Evolutionary conservation across 2,797 vertebrate genomes (phyloP), one percentile per base, ranked within the genome.

Genomic region (Mallotus villosus): DNA sequence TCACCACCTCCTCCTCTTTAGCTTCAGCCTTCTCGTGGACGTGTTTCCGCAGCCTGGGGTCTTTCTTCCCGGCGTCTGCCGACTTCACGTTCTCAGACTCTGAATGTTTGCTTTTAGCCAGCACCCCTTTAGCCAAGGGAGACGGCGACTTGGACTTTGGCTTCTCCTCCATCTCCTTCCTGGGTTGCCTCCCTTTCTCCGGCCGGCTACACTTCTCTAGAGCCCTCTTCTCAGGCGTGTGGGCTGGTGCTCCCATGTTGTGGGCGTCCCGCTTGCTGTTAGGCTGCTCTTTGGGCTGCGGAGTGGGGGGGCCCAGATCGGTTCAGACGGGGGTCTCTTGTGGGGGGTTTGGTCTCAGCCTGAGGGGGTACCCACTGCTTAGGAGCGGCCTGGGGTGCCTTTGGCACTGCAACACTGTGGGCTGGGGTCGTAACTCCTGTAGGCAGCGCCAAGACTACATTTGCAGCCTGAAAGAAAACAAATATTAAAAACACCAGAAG

Each of bases 261-360:
- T 71, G 73, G 25, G 84, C 85, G 1, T 97, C 94, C 57, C 95
- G 97, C 82, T 94, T 93, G 65, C 53, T 92, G 17, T 91, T 81
- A 25, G 87, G 84, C 0, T 91, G 94, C 70, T 97, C 97, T 92
- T 96, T 98, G 83, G 86, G 60, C 70, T 91, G 95, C 63, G 92
- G 76, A 37, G 90, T 82, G 73, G 92, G 78, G 0, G 92, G 86
- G 51, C 90, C 90, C 83, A 2, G 71, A 61, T 61, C 97, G 93
- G 85, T 97, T 97, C 73, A 99, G 92, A 46, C 98, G 95, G 55
- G 97, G 98, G 89, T 99, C 98, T 84, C 97, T 92, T 63, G 93
- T 95, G 37, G 94, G 80, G 6, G 88, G 82, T 85, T 97, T 98
- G 9, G 91, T 51, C 57, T 98, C 97, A 3, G 92, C 73, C 67